Percentiles rank a stretch among this genome's conserved stretches.
phyloP scores from a whole-genome alignment of 2,888 invertebrate genomes.

The Polyploca ridens region DNA sequence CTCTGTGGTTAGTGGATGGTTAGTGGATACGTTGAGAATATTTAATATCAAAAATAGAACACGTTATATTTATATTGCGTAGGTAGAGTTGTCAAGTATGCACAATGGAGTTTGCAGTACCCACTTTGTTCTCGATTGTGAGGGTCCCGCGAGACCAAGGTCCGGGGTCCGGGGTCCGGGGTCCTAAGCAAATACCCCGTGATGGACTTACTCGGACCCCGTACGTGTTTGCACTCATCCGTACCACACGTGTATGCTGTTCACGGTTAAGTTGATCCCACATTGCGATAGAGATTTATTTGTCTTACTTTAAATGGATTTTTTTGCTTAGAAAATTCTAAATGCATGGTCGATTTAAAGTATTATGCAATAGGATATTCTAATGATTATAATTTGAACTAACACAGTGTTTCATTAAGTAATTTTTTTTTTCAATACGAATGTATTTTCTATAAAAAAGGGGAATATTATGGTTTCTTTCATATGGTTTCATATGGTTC shows the following conservation, averaged over 20 bases:
- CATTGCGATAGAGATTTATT: not conserved
- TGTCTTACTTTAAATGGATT: not conserved
- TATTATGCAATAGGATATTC: too few species aligned
- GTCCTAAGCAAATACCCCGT: constrained; percentile 1
- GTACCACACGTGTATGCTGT: not conserved
- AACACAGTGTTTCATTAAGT: too few species aligned
- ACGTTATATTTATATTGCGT: not conserved
- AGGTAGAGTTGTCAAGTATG: not conserved
- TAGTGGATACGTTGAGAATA: not conserved
- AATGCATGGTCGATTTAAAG: too few species aligned
- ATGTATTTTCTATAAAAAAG: too few species aligned
- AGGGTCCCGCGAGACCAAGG: constrained; percentile 4
- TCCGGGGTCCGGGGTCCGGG: not conserved
- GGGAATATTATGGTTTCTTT: too few species aligned
- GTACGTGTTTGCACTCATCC: constrained; percentile 1
- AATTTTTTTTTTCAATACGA: too few species aligned
- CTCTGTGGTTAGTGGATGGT: too few species aligned
- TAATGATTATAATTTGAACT: too few species aligned
- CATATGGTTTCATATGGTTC: too few species aligned
- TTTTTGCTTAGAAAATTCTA: not conserved
- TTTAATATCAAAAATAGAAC: not conserved
- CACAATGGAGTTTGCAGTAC: constrained; percentile 7
- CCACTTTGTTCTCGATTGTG: constrained; percentile 7
- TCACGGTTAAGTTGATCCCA: not conserved
- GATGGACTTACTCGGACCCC: not conserved